Evolutionary conservation across 2,113 vertebrate genomes (phyloP), one percentile per base, ranked within the genome.

Genomic region (Tragelaphus scriptus): DNA sequence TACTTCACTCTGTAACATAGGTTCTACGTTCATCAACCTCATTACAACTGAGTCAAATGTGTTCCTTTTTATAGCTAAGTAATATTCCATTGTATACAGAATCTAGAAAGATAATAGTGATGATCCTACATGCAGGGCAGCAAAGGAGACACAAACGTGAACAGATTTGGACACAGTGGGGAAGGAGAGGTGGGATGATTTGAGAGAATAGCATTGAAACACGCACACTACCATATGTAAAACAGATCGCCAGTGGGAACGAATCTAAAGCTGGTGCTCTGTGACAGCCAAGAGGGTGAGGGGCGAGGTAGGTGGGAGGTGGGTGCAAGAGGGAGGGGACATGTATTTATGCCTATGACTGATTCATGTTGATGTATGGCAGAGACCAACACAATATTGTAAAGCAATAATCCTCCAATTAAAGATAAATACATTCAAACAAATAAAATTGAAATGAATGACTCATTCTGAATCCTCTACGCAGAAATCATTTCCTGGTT

Each of bases 191-290:
- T 21, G 68, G 4, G 5, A 40, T 23, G 68, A 3, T 71, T 36
- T 21, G n/a, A 71, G 65, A 71, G 9, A 36, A 36, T 0, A 68
- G 65, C 65, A 11, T 11, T 36, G 65, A 71, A 36, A 36, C n/a
- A 11, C 0, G 1, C 68, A 12, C 9, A 12, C 2, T 21, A 12
- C 19, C 68, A 12, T 12, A 19, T 36, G 17, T 12, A 12, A 71
- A 36, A 71, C 17, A 71, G 68, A 23, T 12, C 0, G 8, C 9
- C 68, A 6, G 19, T 36, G 19, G 65, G n/a, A 40, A 21, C 11
- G 9, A 71, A 23, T 21, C n/a, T 71, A 23, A 71, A 23, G n/a
- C 65, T 40, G n/a, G 68, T 19, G 19, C n/a, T 3, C n/a, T 36
- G n/a, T 3, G 65, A 21, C 9, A 21, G n/a, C n/a, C 65, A 23